phyloP scores from a whole-genome alignment of 1,140 invertebrate species.

The Drosophila oshimai region DNA sequence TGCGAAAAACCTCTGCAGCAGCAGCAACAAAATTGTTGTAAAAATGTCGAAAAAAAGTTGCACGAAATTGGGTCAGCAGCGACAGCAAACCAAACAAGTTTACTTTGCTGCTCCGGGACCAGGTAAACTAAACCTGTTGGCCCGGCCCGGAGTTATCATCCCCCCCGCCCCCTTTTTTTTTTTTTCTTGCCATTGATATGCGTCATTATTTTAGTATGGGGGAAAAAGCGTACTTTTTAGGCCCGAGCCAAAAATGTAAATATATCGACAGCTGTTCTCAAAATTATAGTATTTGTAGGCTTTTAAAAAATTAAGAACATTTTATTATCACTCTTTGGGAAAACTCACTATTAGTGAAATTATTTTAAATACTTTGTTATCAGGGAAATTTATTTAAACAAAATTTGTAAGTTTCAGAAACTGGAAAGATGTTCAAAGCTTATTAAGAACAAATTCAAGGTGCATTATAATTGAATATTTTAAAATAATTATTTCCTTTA shows the following conservation, averaged over 20 bases:
- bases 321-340: too few relatives aligned
- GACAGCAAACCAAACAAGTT: constrained; percentile 70
- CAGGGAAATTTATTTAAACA: too few relatives aligned
- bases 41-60: constrained; percentile 68
- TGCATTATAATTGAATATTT: too few relatives aligned
- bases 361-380: too few relatives aligned
- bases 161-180: neutral
- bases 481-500: too few relatives aligned
- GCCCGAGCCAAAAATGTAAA: neutral
- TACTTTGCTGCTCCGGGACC: constrained; percentile 33
- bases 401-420: too few relatives aligned
- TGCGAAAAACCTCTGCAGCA: constrained; percentile 44
- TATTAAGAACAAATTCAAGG: too few relatives aligned
- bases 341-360: too few relatives aligned
- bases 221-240: neutral
- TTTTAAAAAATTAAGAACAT: neutral
- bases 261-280: neutral
- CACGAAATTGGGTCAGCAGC: constrained; percentile 70
- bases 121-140: constrained; percentile 59
- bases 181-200: constrained; percentile 12
- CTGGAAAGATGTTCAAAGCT: too few relatives aligned
- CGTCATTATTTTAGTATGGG: constrained; percentile 2
- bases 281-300: neutral
- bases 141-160: constrained; percentile 24
- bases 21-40: constrained; percentile 42